These are phyloP conservation scores for Willisornis vidua DNA, from an alignment of 2,113 vertebrate genomes.

Conservation along the genomic window DNA sequence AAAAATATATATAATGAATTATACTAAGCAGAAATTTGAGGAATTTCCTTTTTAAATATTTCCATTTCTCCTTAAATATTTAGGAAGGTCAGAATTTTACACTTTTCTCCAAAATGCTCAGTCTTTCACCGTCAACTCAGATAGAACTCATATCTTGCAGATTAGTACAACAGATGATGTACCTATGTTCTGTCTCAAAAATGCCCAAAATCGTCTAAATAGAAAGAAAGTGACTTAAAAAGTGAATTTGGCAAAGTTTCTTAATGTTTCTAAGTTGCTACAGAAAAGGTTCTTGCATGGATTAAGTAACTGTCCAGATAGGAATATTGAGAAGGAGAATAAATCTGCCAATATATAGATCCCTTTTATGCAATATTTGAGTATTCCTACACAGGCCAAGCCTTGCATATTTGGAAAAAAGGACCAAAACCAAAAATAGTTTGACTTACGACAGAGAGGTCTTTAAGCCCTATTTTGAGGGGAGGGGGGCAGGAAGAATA, in stretches of 20 bases:
- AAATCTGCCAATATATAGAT: neutral
- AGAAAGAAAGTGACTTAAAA: neutral
- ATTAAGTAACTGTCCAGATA: neutral
- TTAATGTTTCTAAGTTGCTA: neutral
- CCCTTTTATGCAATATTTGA: accelerated
- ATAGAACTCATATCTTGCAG: neutral
- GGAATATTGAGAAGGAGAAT: neutral
- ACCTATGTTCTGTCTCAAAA: neutral
- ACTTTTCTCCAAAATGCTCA: neutral
- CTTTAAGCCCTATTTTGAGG: neutral
- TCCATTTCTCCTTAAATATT: neutral
- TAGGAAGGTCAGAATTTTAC: neutral
- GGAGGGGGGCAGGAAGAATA: neutral
- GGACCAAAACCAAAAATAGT: neutral
- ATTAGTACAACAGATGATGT: neutral
- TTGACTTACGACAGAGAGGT: neutral
- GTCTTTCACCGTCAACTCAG: neutral
- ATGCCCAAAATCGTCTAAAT: neutral
- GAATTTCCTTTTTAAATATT: neutral
- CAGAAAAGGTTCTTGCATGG: neutral
- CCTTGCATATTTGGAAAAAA: neutral
- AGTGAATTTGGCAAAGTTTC: neutral
- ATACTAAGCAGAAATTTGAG: neutral
- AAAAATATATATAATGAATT: neutral
- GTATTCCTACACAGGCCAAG: neutral